These are phyloP conservation scores for Pachydiplax longipennis DNA, from an alignment of 2,888 invertebrate genomes.

Conservation along the genomic window DNA sequence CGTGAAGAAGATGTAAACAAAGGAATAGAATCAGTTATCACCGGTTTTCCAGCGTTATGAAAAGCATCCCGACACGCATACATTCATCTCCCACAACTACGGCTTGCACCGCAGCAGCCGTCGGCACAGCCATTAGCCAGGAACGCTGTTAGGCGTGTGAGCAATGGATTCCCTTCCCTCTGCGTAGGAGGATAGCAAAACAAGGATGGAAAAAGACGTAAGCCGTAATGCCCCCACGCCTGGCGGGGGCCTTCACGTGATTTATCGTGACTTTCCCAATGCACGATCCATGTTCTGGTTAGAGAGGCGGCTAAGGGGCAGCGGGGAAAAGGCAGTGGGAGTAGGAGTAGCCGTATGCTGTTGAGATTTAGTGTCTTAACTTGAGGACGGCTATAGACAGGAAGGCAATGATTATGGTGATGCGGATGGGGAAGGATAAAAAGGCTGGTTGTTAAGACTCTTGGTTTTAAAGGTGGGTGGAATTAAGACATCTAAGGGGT, in stretches of 20 bases:
- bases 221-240: not conserved
- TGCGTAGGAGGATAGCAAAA: not conserved
- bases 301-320: not conserved
- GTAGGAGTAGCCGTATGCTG: not conserved
- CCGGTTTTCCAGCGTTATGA: not conserved
- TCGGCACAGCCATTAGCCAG: not conserved
- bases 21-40: not conserved
- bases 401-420: not conserved
- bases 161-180: not conserved
- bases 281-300: conserved; percentile 36
- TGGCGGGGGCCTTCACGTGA: conserved; percentile 4
- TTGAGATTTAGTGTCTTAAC: not conserved
- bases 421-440: not conserved
- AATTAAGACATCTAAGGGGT: conserved; percentile 37
- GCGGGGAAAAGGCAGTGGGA: not conserved
- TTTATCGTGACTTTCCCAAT: conserved; percentile 20
- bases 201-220: not conserved
- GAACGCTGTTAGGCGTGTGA: conserved; percentile 1
- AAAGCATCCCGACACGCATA: not conserved
- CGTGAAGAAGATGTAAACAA: too few species aligned
- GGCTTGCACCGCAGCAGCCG: not conserved
- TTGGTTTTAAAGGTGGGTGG: conserved; percentile 35
- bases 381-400: not conserved
- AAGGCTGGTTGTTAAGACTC: not conserved
- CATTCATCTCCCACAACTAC: not conserved